Percentiles rank a stretch among this genome's conserved stretches.
phyloP scores from a whole-genome alignment of 2,113 vertebrate genomes.

The Callipepla californica region DNA sequence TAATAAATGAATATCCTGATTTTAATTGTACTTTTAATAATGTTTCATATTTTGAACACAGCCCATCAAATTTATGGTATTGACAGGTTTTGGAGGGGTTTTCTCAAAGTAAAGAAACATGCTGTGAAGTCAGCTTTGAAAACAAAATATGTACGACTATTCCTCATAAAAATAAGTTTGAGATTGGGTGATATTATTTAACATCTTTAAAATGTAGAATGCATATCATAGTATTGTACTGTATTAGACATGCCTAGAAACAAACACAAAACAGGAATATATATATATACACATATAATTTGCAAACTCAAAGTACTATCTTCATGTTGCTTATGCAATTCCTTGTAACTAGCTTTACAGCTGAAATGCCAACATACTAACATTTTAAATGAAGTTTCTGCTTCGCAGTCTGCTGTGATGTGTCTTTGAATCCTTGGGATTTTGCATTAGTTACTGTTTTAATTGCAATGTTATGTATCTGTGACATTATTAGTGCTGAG shows the following conservation, averaged over 20 bases:
- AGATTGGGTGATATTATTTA: background rate
- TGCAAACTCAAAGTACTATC: background rate
- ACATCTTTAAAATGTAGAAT: background rate
- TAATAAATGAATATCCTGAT: background rate
- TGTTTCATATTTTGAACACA: background rate
- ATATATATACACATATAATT: background rate
- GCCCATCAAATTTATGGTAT: background rate
- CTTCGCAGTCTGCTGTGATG: background rate
- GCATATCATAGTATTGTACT: background rate
- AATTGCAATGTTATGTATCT: background rate
- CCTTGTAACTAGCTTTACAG: background rate
- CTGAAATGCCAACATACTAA: background rate
- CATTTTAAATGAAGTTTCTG: background rate
- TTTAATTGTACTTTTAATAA: constrained; percentile 49
- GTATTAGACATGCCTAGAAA: background rate
- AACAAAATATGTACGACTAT: background rate
- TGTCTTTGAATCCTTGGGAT: background rate
- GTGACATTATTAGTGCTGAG: background rate
- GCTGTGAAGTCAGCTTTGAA: background rate
- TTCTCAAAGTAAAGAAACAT: background rate
- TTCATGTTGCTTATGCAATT: background rate
- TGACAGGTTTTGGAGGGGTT: background rate
- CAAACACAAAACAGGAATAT: background rate
- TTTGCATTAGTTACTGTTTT: background rate
- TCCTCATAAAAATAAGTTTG: background rate